Evolutionary conservation across 1,140 invertebrate genomes (phyloP), one percentile per base, ranked within the genome.

Genomic region (Eubasilissa regina): DNA sequence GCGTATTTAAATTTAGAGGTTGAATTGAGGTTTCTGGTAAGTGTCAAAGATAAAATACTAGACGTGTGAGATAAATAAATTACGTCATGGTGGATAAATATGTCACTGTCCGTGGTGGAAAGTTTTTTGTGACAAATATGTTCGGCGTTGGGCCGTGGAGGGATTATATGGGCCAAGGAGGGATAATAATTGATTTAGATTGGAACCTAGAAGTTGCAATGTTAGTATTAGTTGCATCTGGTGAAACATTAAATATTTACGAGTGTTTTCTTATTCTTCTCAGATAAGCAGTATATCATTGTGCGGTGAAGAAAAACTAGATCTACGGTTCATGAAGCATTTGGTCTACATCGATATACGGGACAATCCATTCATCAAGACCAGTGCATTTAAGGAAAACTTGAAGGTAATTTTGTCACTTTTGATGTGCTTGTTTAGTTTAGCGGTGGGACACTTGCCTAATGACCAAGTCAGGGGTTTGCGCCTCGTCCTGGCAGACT

Each of bases 341-440:
- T 35, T 78, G 25, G 68, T 72, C 13, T 78, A 72, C 66, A 43
- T 78, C 13, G 77, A 78, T 45, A 9, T 78, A 10, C 43, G 68
- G 58, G 66, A 78, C 55, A 78, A 70, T 48, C 77, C 77, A n/a
- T 60, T 66, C 53, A 35, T 68, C 8, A 15, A 68, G 7, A 12
- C 25, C n/a, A 13, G 4, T 6, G 9, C 19, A 13, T 70, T 78
- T 15, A 43, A 45, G 48, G 56, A 56, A 11, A 53, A 72, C 19
- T n/a, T 78, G 0, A 78, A 78, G 64, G 68, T 77, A 66, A 75
- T 10, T 10, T 48, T 51, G 48, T 17, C 1, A 3, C n/a, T 10
- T 58, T 58, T 58, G 48, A 1, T 53, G 15, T 53, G 3, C 3
- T 53, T 13, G 48, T 12, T 13, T 53, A 8, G 15, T 53, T 13